Conservation (phyloP, 2,113 vertebrate species). For the Chinchilla lanigera region DNA sequence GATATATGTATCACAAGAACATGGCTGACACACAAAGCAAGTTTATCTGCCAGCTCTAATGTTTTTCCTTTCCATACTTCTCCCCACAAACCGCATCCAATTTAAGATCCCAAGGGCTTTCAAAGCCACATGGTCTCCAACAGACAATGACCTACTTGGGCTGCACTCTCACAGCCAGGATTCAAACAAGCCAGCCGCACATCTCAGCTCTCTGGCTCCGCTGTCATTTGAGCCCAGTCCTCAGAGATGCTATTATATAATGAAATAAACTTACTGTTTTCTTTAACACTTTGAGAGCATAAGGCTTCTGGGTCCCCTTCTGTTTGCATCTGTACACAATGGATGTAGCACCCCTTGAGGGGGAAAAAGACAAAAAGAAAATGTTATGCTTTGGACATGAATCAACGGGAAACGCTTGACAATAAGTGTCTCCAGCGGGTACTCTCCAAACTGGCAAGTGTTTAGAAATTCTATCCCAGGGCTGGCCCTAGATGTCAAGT, state of each 20-base stretch:
- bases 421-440: constrained; percentile 16
- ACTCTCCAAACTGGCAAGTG: not conserved
- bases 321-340: constrained; percentile 94
- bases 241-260: constrained; percentile 61
- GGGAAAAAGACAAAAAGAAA: constrained; percentile 77
- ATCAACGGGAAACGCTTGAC: constrained; percentile 26
- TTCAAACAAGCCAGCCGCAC: not conserved
- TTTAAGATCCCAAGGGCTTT: not conserved
- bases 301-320: constrained; percentile 93
- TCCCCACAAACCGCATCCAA: not conserved
- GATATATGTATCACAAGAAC: not conserved
- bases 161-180: not conserved
- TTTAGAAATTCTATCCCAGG: not conserved
- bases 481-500: not conserved
- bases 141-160: not conserved
- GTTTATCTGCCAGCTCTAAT: not conserved
- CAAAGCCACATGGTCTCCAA: not conserved
- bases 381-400: constrained; percentile 69
- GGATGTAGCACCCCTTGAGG: constrained; percentile 92
- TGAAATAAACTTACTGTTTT: constrained; percentile 92
- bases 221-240: not conserved
- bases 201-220: not conserved
- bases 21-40: not conserved
- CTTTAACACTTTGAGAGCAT: constrained; percentile 94
- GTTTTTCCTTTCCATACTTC: not conserved